Evolutionary conservation across 2,797 vertebrate species (phyloP).

Genomic region (Bovichtus variegatus): DNA sequence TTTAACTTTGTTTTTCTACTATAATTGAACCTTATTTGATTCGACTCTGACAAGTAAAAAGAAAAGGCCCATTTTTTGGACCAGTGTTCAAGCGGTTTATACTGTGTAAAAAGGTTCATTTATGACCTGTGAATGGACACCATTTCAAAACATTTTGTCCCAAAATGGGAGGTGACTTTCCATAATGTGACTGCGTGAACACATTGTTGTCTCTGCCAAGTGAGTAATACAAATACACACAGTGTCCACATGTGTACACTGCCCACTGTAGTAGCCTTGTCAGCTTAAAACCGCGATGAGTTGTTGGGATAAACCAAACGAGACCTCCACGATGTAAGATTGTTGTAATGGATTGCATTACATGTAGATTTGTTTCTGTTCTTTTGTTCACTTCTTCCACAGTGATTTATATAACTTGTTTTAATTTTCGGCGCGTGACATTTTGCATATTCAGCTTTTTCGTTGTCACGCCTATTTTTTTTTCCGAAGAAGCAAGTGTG

Average conservation of each 20-base stretch:
- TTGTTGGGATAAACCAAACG: neutral
- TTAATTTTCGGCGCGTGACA: constrained; percentile 33
- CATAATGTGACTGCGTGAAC: neutral
- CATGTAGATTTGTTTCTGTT: neutral
- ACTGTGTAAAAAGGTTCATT: too few species aligned
- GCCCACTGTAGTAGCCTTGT: neutral
- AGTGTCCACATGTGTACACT: neutral
- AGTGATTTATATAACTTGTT: constrained; percentile 30
- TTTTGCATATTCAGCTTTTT: constrained; percentile 51
- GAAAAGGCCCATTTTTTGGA: too few species aligned
- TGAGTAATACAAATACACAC: neutral
- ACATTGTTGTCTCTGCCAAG: neutral
- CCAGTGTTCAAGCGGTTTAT: too few species aligned
- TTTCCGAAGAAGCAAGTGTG: constrained; percentile 30
- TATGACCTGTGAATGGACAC: too few species aligned
- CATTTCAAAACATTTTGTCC: too few species aligned
- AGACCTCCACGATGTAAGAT: neutral
- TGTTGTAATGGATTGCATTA: neutral
- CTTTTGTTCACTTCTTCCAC: neutral
- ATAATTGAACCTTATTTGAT: too few species aligned
- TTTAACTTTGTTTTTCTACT: too few species aligned
- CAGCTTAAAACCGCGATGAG: neutral
- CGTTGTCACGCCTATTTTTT: constrained; percentile 19
- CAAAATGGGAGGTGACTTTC: neutral
- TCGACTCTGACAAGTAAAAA: too few species aligned